phyloP scores from a whole-genome alignment of 2,797 vertebrate species.

The Phrynocephalus forsythii region DNA sequence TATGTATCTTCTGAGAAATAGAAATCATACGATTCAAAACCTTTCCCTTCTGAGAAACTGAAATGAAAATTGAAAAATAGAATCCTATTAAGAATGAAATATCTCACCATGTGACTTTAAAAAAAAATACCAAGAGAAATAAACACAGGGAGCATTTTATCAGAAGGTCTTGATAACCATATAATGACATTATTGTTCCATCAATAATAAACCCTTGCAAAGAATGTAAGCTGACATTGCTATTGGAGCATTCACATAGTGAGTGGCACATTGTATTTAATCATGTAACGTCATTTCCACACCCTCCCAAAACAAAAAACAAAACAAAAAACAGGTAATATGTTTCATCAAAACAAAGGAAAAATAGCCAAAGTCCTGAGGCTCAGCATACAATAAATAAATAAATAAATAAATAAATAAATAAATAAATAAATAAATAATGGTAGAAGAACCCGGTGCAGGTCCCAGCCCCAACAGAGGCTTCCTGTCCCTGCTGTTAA shows the following conservation, averaged over 20 bases:
- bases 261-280: constrained; percentile 48
- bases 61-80: constrained; percentile 15
- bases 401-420: too few species aligned
- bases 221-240: constrained; percentile 10
- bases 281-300: constrained; percentile 33
- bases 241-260: constrained; percentile 16
- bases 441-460: too few species aligned
- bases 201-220: constrained; percentile 34
- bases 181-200: constrained; percentile 14
- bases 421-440: too few species aligned
- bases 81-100: constrained; percentile 31
- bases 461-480: too few species aligned
- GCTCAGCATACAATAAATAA: too few species aligned
- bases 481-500: too few species aligned
- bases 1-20: constrained; percentile 29
- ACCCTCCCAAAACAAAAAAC: too few species aligned
- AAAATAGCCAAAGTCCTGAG: constrained; percentile 1
- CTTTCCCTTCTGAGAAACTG: neutral
- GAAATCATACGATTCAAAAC: constrained; percentile 17
- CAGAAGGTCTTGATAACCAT: constrained; percentile 7
- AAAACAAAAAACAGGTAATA: constrained; percentile 17
- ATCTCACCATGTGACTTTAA: constrained; percentile 17
- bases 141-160: constrained; percentile 6
- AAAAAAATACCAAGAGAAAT: constrained; percentile 32
- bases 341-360: constrained; percentile 28